phyloP scores from a whole-genome alignment of 2,888 invertebrate species.

The Pandemis cinnamomeana region DNA sequence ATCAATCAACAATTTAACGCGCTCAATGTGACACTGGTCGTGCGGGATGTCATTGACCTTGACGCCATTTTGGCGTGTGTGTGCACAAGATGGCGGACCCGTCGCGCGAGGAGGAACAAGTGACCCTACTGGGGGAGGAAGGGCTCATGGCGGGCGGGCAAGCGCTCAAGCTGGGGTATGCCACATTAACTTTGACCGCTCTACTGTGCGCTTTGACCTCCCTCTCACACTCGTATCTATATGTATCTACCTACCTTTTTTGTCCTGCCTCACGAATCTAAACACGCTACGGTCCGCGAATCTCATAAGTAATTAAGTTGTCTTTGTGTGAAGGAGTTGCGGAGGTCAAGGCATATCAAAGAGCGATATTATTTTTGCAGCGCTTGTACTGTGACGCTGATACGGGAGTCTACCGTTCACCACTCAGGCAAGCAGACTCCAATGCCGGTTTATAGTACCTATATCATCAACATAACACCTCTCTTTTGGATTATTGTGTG shows the following conservation, averaged over 20 bases:
- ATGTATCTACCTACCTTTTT: neutral
- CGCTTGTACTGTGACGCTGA: conserved; percentile 90
- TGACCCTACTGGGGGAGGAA: conserved; percentile 98
- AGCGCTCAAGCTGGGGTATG: conserved; percentile 99
- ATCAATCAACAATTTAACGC: conserved; percentile 50
- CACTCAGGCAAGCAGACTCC: conserved; percentile 90
- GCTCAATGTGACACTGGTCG: conserved; percentile 85
- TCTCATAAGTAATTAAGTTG: conserved; percentile 11
- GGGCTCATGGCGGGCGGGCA: conserved; percentile 97
- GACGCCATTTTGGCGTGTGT: conserved; percentile 80
- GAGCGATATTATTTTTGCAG: conserved; percentile 88
- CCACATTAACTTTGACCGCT: conserved; percentile 72
- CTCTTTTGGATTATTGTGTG: conserved; percentile 78
- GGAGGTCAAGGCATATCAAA: conserved; percentile 79
- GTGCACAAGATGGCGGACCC: conserved; percentile 98
- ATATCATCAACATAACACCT: conserved; percentile 78
- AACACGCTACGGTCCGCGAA: neutral
- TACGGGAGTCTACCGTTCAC: conserved; percentile 89
- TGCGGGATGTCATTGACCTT: conserved; percentile 87
- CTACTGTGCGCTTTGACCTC: conserved; percentile 73
- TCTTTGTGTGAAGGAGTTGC: conserved; percentile 43
- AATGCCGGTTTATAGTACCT: conserved; percentile 78
- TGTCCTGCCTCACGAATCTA: neutral
- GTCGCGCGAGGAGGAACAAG: conserved; percentile 97
- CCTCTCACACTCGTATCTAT: conserved; percentile 42